Evolutionary conservation across 2,888 invertebrate species (phyloP).

Genomic region (Aporophyla nigra): DNA sequence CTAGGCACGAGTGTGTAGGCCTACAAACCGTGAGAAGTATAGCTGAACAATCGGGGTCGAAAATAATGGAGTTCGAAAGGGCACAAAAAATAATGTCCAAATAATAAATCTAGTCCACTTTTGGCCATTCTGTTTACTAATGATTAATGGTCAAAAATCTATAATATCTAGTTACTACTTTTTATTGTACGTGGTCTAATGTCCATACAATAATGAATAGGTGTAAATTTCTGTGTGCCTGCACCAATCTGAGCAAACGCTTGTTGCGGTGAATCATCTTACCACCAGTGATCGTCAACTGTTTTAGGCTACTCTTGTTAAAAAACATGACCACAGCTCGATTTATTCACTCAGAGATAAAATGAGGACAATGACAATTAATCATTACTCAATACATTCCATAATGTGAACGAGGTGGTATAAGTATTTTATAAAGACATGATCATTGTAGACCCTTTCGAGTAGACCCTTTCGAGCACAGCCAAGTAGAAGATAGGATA

Average conservation of each 20-base stretch:
- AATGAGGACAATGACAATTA: neutral
- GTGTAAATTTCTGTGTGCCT: conserved; percentile 68
- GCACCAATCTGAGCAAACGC: conserved; percentile 74
- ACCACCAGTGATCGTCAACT: conserved; percentile 76
- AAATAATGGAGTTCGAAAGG: conserved; percentile 17
- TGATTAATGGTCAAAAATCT: conserved; percentile 19
- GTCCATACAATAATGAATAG: conserved; percentile 65
- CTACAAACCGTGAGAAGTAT: neutral
- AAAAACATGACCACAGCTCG: neutral
- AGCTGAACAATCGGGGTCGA: neutral
- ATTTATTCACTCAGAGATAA: neutral
- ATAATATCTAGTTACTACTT: conserved; percentile 31
- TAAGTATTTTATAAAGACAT: neutral
- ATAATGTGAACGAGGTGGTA: neutral
- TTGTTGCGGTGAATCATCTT: conserved; percentile 81
- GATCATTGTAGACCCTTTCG: neutral
- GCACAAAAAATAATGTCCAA: neutral
- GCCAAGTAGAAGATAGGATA: neutral
- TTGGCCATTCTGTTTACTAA: conserved; percentile 13
- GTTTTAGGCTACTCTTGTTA: conserved; percentile 61
- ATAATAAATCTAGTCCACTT: conserved; percentile 15
- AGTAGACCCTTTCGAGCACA: neutral
- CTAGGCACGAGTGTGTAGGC: neutral
- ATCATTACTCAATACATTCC: neutral
- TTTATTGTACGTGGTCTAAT: conserved; percentile 60